These are phyloP conservation scores for Eubucco bourcierii DNA, from an alignment of 2,113 vertebrate species.

Conservation along the genomic window DNA sequence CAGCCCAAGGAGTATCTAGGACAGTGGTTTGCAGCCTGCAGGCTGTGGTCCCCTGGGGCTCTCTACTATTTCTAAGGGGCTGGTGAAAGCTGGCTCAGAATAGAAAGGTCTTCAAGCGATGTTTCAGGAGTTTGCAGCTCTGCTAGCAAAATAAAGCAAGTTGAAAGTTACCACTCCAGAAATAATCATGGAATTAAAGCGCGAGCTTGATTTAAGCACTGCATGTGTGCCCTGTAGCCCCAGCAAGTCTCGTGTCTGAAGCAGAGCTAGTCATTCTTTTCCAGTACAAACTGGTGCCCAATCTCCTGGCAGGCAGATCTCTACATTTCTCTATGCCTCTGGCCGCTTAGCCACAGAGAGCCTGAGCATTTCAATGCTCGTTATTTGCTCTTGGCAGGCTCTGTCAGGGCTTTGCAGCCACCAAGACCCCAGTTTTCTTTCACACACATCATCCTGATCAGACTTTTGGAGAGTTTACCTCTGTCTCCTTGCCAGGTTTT, in stretches of 20 bases:
- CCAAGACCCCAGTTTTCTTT: not conserved
- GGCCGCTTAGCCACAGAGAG: not conserved
- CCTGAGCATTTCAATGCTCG: not conserved
- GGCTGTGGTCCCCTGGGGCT: not conserved
- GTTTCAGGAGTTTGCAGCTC: not conserved
- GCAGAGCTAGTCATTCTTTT: not conserved
- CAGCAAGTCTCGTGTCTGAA: not conserved
- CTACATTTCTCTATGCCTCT: not conserved
- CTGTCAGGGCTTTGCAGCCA: not conserved
- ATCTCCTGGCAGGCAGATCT: not conserved
- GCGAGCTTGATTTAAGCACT: not conserved
- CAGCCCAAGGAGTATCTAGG: not conserved
- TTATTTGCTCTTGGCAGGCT: not conserved
- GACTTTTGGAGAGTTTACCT: not conserved
- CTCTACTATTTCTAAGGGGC: not conserved
- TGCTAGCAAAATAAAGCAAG: not conserved
- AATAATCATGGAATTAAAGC: not conserved
- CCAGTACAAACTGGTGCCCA: not conserved
- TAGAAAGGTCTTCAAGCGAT: slow-evolving; percentile 10
- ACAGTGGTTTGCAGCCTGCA: not conserved
- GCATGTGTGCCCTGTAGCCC: not conserved
- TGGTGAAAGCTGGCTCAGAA: not conserved
- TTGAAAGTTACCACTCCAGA: not conserved
- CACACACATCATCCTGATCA: not conserved
- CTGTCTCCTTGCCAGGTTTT: not conserved